Conservation (phyloP, 2,113 vertebrate species). For the Kryptolebias marmoratus region DNA sequence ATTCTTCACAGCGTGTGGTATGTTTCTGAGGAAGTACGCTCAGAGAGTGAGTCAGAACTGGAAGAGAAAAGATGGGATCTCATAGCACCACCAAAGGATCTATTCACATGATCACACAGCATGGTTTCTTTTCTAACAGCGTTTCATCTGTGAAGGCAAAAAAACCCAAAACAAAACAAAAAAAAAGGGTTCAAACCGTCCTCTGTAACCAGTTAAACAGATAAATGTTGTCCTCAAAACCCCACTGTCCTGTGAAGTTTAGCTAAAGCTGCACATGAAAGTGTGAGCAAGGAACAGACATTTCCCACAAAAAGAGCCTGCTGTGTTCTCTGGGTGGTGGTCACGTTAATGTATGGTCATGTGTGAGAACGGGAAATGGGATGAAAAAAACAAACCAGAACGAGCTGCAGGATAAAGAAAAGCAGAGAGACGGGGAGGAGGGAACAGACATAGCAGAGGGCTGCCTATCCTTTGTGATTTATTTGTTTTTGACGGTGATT, state of each 20-base stretch:
- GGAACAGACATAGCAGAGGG: conserved; percentile 11
- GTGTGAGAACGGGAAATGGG: conserved; percentile 69
- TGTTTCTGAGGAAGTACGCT: conserved; percentile 48
- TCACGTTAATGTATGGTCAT: conserved; percentile 54
- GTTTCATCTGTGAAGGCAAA: conserved; percentile 17
- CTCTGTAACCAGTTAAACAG: conserved; percentile 36
- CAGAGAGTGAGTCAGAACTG: conserved; percentile 68
- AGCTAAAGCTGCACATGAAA: conserved; percentile 47
- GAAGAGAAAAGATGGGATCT: conserved; percentile 37
- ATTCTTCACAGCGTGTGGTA: conserved; percentile 50
- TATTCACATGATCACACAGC: conserved; percentile 31
- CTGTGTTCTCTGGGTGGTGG: conserved; percentile 44
- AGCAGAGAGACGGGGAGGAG: conserved; percentile 12
- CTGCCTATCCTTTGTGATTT: conserved; percentile 44
- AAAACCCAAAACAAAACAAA: background rate
- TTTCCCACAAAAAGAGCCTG: conserved; percentile 50
- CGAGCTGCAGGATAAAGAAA: conserved; percentile 44
- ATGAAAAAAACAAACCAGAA: conserved; percentile 21
- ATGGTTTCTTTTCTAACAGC: conserved; percentile 23
- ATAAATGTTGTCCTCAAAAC: conserved; percentile 22
- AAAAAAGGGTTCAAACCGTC: conserved; percentile 4
- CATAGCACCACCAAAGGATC: background rate
- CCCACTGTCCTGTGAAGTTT: conserved; percentile 33
- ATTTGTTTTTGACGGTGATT: conserved; percentile 48
- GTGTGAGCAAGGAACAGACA: conserved; percentile 29